Conservation (phyloP, 1,140 invertebrate species). For the Brachionus calyciflorus region DNA sequence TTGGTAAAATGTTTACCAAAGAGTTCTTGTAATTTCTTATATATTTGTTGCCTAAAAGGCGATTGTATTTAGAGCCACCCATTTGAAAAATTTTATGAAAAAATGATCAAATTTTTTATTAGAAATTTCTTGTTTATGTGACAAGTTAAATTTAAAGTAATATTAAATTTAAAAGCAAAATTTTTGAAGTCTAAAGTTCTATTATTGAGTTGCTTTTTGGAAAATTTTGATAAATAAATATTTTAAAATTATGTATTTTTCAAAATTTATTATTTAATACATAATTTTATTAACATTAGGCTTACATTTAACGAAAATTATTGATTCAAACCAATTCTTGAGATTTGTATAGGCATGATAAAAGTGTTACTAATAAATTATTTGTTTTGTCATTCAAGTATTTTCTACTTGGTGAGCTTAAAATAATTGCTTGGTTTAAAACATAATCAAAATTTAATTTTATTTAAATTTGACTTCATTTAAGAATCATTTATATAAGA, state of each 20-base stretch:
- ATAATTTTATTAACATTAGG: conserved; percentile 33
- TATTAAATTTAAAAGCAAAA: neutral
- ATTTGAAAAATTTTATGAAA: neutral
- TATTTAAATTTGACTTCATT: no score
- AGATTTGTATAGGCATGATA: no score
- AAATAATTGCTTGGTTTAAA: no score
- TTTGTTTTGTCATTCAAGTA: no score
- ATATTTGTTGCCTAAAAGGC: conserved; percentile 42
- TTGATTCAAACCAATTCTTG: no score
- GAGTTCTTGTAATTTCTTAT: conserved; percentile 37
- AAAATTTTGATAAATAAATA: no score
- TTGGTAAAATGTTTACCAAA: conserved; percentile 23
- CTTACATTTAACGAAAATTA: no score
- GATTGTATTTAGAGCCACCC: conserved; percentile 31
- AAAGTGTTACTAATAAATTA: no score
- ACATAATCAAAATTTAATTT: no score
- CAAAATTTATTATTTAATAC: neutral
- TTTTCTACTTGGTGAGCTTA: no score
- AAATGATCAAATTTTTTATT: neutral
- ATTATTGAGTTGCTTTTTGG: no score
- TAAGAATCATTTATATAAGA: no score
- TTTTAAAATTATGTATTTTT: conserved; percentile 23
- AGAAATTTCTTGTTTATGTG: neutral
- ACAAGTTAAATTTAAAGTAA: neutral
- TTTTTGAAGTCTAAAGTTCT: conserved; percentile 31